Evolutionary conservation across 2,797 vertebrate species (phyloP).

Genomic region (Natrix natrix): DNA sequence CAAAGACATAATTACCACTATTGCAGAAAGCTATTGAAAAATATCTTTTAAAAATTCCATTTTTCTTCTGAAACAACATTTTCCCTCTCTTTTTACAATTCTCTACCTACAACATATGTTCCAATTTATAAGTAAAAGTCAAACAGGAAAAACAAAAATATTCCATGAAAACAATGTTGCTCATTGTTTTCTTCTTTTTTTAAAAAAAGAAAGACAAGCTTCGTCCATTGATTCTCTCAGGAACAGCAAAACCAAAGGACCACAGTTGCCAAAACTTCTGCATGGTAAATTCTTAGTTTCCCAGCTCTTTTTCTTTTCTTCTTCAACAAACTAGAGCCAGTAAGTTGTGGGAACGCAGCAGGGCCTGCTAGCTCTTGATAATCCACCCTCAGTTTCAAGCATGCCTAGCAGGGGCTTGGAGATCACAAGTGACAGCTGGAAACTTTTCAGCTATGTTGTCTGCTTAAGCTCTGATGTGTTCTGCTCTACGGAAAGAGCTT

Average conservation of each 20-base stretch:
- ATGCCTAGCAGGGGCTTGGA: background rate
- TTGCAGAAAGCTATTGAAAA: constrained; percentile 36
- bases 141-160: constrained; percentile 31
- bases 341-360: background rate
- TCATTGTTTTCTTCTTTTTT: constrained; percentile 30
- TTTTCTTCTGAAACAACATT: constrained; percentile 45
- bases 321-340: constrained; percentile 8
- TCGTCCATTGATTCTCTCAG: background rate
- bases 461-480: background rate
- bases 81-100: constrained; percentile 49
- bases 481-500: background rate
- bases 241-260: background rate
- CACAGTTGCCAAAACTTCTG: background rate
- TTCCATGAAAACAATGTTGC: constrained; percentile 51
- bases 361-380: background rate
- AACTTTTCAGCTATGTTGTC: background rate
- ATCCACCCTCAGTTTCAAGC: background rate
- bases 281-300: background rate
- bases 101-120: constrained; percentile 40
- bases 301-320: background rate
- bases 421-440: background rate
- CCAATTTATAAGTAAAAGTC: constrained; percentile 53
- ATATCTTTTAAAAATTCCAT: background rate
- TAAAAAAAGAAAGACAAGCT: background rate
- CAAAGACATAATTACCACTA: constrained; percentile 44